These are phyloP conservation scores for Myotis findleyi DNA, from an alignment of 2,797 vertebrate species.

Conservation along the genomic window DNA sequence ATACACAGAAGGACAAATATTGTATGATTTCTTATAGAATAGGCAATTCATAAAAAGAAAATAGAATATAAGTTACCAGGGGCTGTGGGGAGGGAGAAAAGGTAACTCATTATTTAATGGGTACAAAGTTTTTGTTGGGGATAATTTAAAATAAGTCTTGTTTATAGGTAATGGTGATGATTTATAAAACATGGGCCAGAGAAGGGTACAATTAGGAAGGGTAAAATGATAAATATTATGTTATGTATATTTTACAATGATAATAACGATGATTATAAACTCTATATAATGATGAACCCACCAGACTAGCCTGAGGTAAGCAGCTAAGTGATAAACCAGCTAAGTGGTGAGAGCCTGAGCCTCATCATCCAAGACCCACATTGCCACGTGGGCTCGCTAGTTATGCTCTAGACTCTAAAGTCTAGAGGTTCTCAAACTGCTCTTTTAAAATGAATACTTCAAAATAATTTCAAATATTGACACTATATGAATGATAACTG, in stretches of 20 bases:
- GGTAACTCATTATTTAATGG: background rate
- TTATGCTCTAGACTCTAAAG: background rate
- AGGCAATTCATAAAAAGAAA: background rate
- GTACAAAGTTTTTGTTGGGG: background rate
- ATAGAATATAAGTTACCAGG: background rate
- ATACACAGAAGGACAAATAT: background rate
- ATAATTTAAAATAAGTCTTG: background rate
- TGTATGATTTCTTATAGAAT: background rate
- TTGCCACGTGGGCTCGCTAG: background rate
- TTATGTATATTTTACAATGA: background rate
- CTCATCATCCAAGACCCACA: background rate
- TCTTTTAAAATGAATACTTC: background rate
- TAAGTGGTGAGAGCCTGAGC: background rate
- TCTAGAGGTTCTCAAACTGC: background rate
- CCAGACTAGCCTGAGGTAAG: background rate
- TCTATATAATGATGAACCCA: background rate
- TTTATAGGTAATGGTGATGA: background rate
- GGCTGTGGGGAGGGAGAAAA: background rate
- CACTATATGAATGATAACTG: background rate
- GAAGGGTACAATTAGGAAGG: background rate
- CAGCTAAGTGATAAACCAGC: background rate
- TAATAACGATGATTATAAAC: background rate
- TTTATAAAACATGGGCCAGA: background rate
- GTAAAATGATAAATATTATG: slow-evolving; percentile 9
- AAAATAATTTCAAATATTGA: slow-evolving; percentile 13